Evolutionary conservation across 2,113 vertebrate species (phyloP), one percentile per base, ranked within the genome.

Genomic region (Rissa tridactyla): DNA sequence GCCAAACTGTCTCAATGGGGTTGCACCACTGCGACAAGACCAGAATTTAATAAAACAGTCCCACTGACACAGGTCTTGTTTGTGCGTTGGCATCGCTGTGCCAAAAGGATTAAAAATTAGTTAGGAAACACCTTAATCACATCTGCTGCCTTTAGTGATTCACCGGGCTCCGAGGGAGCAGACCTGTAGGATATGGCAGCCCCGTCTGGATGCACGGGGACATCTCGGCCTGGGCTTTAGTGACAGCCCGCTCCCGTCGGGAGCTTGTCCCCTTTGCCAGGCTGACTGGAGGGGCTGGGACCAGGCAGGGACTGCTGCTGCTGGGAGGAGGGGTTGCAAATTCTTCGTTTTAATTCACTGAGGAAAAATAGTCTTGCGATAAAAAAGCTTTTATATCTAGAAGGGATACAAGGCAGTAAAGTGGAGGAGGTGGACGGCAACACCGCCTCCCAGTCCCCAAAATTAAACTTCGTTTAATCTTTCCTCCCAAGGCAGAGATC

Each of bases 121-220:
- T 49, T 46, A 30, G 36, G 44, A 58, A 79, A 57, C 11, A 20
- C 16, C 64, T 55, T 51, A 8, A 30, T 78, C 19, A 5, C 49
- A 54, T 87, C 65, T 92, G 30, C 77, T 69, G 65, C 77, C 65
- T 52, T n/a, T 17, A 49, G 52, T 6, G 36, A 49, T 60, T 75
- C 60, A 11, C 29, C 38, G 47, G 26, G 69, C 65, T 54, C 36
- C 0, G 1, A 49, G 70, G 81, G 55, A 68, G n/a, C 68, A 36
- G 85, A 34, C 12, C 52, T 25, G 15, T 36, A 62, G 77, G 26
- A 23, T 1, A 6, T 6, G 29, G 47, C 83, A 81, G 77, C 44
- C 11, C 32, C 8, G 1, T 55, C 60, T 25, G 3, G 0, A 26
- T 17, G 4, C 10, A 4, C 0, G 4, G 60, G 72, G 8, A 5